These are phyloP conservation scores for Empidonax traillii DNA, from an alignment of 2,113 vertebrate genomes.

Conservation along the genomic window DNA sequence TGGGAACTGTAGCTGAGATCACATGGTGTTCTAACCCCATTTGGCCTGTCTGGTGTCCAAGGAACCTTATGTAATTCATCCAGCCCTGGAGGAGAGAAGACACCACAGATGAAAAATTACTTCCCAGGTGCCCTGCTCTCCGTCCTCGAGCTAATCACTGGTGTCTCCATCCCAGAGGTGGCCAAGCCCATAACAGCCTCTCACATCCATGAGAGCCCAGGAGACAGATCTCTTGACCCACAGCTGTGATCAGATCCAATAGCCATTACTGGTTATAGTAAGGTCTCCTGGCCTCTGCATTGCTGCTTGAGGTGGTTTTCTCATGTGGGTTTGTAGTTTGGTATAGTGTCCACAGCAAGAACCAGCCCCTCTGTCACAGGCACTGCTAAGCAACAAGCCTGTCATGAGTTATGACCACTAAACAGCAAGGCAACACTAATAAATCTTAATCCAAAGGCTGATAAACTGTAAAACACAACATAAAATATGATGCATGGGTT, in stretches of 20 bases:
- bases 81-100: not conserved
- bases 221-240: not conserved
- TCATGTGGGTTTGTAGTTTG: not conserved
- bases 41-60: not conserved
- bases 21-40: not conserved
- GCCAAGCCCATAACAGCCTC: not conserved
- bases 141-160: not conserved
- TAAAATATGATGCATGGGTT: slow-evolving; percentile 43
- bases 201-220: not conserved
- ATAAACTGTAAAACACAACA: slow-evolving; percentile 52
- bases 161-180: not conserved
- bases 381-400: not conserved
- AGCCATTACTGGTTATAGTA: not conserved
- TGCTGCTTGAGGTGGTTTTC: not conserved
- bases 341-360: rapidly evolving
- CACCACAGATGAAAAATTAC: not conserved
- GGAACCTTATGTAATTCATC: slow-evolving; percentile 1
- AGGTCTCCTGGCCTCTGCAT: not conserved
- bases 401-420: not conserved
- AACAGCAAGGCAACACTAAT: slow-evolving; percentile 25
- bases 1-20: slow-evolving; percentile 25
- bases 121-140: slow-evolving; percentile 3
- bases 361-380: not conserved
- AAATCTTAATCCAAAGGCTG: slow-evolving; percentile 46
- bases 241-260: not conserved